Evolutionary conservation across 2,797 vertebrate genomes (phyloP).

Genomic region (Anniella stebbinsi): DNA sequence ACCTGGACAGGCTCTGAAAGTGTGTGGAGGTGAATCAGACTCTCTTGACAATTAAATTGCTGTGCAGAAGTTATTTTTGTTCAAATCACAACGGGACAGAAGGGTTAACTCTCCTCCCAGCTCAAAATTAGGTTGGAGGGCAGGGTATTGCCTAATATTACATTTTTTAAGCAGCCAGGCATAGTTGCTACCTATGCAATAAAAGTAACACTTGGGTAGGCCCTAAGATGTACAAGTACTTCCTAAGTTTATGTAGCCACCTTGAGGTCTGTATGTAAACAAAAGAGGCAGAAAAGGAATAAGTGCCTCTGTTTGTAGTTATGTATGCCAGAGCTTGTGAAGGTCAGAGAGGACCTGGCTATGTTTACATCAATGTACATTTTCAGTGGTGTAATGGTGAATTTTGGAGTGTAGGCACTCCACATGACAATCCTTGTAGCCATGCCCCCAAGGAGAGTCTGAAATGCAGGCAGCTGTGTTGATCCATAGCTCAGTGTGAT

Average conservation of each 20-base stretch:
- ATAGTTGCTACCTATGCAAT: not conserved
- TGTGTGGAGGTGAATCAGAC: not conserved
- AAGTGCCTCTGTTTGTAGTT: not conserved
- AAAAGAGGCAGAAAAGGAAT: not conserved
- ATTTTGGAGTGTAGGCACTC: too few relatives aligned
- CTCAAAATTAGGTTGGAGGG: not conserved
- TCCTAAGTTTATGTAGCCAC: not conserved
- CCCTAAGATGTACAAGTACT: not conserved
- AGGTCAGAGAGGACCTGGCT: not conserved
- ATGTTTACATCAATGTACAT: not conserved
- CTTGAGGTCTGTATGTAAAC: not conserved
- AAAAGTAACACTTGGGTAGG: not conserved
- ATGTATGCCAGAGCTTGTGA: not conserved
- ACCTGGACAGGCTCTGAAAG: not conserved
- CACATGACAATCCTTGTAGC: too few relatives aligned
- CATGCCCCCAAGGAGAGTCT: too few relatives aligned
- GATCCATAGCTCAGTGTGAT: too few relatives aligned
- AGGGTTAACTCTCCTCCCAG: not conserved
- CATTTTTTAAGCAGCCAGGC: not conserved
- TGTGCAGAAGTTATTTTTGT: not conserved
- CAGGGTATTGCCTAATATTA: not conserved
- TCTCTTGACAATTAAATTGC: not conserved
- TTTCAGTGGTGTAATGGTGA: too few relatives aligned
- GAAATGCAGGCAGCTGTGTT: too few relatives aligned
- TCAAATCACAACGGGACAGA: not conserved